These are phyloP conservation scores for Coleophora deauratella DNA, from an alignment of 2,888 invertebrate genomes.

Conservation along the genomic window DNA sequence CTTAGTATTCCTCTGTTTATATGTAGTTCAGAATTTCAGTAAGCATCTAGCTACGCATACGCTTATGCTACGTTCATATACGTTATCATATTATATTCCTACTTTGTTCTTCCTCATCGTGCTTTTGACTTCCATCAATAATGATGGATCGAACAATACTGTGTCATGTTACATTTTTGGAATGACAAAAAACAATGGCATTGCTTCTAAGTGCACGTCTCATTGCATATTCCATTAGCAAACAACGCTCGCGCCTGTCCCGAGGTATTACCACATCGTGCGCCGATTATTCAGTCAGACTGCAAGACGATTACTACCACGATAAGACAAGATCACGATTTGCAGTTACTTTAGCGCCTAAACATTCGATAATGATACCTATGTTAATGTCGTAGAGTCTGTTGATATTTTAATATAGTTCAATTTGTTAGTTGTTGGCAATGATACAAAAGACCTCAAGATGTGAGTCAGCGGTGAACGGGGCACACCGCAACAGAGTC, in stretches of 20 bases:
- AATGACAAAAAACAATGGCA: conserved; percentile 20
- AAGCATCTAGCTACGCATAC: too few relatives aligned
- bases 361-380: conserved; percentile 28
- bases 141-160: conserved; percentile 1
- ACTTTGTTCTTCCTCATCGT: too few relatives aligned
- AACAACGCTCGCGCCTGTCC: conserved; percentile 29
- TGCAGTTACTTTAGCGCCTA: conserved; percentile 13
- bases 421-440: conserved; percentile 25
- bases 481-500: too few relatives aligned
- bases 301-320: conserved; percentile 47
- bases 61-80: too few relatives aligned
- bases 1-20: conserved; percentile 7
- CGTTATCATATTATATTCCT: too few relatives aligned
- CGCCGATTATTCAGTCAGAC: conserved; percentile 57
- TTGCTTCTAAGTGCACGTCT: conserved; percentile 19
- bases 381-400: conserved; percentile 19
- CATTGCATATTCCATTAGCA: conserved; percentile 46
- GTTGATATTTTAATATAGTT: conserved; percentile 11
- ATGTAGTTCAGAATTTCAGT: background rate
- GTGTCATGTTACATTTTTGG: conserved; percentile 4
- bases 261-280: conserved; percentile 39
- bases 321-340: conserved; percentile 28
- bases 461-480: conserved; percentile 38
- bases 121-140: too few relatives aligned
- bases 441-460: conserved; percentile 34